These are phyloP conservation scores for Oxyteleia sp. DNA, from an alignment of 2,888 invertebrate species.

Conservation along the genomic window DNA sequence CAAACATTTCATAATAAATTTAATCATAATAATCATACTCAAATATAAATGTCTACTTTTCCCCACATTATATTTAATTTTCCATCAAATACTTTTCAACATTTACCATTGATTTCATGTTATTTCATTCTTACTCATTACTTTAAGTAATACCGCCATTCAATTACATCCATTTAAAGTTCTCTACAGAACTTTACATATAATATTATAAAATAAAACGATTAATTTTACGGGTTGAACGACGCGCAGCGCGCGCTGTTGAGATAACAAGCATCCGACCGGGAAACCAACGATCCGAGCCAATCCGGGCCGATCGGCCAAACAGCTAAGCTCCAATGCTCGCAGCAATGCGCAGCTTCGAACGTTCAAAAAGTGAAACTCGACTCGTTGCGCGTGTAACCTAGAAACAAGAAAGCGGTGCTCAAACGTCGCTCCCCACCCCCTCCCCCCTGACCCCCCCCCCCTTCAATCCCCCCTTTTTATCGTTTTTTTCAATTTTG, in stretches of 20 bases:
- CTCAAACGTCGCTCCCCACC: constrained; percentile 80
- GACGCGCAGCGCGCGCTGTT: constrained; percentile 34
- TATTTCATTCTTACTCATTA: too few relatives aligned
- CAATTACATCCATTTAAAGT: too few relatives aligned
- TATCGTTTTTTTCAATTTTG: constrained; percentile 39
- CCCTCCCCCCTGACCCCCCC: constrained; percentile 7
- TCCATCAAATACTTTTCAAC: too few relatives aligned
- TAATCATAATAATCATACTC: too few relatives aligned
- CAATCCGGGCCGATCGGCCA: constrained; percentile 73
- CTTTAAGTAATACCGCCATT: too few relatives aligned
- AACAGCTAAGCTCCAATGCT: constrained; percentile 77
- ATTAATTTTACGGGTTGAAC: constrained; percentile 42
- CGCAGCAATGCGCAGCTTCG: constrained; percentile 83
- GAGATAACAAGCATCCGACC: constrained; percentile 69
- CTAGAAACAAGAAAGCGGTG: constrained; percentile 87
- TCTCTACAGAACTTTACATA: too few relatives aligned
- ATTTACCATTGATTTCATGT: too few relatives aligned
- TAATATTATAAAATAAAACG: constrained; percentile 35
- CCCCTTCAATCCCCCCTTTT: constrained; percentile 20
- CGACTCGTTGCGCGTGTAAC: constrained; percentile 88
- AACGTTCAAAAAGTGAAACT: constrained; percentile 88
- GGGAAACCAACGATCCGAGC: constrained; percentile 70
- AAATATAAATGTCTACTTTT: too few relatives aligned
- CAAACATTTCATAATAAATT: too few relatives aligned
- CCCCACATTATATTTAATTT: too few relatives aligned